phyloP scores from a whole-genome alignment of 2,797 vertebrate species.

The Spizella passerina region DNA sequence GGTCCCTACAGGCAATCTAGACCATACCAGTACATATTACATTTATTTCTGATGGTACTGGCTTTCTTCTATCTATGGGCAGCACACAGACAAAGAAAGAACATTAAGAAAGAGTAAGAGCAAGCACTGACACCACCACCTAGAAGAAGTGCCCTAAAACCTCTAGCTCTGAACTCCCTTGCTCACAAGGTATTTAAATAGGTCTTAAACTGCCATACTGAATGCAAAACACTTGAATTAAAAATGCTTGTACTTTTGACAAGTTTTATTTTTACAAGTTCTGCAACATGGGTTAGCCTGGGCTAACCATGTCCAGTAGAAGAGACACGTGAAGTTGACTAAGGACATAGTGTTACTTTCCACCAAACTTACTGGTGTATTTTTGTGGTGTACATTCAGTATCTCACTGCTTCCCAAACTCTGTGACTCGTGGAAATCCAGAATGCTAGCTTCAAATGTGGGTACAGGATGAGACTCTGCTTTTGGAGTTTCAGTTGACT shows the following conservation, averaged over 20 bases:
- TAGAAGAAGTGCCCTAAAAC: neutral
- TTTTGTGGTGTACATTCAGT: neutral
- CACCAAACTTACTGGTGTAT: neutral
- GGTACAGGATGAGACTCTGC: slow-evolving; percentile 22
- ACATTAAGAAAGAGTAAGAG: neutral
- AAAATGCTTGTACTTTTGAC: neutral
- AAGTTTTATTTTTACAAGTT: neutral
- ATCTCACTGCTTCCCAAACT: neutral
- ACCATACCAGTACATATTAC: neutral
- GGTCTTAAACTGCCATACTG: neutral
- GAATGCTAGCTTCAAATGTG: slow-evolving; percentile 80
- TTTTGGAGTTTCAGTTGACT: slow-evolving; percentile 47
- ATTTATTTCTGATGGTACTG: neutral
- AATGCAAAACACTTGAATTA: neutral
- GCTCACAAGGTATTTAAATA: neutral
- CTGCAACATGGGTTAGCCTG: neutral
- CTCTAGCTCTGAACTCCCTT: neutral
- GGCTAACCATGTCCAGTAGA: slow-evolving; percentile 22
- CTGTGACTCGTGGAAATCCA: slow-evolving; percentile 84
- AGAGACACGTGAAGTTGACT: neutral
- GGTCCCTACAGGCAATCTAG: neutral
- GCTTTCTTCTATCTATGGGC: neutral
- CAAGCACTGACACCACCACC: neutral
- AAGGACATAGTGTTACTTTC: neutral
- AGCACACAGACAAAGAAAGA: neutral